Conservation (phyloP, 2,888 invertebrate species). For the Philhelius pedissequus region DNA sequence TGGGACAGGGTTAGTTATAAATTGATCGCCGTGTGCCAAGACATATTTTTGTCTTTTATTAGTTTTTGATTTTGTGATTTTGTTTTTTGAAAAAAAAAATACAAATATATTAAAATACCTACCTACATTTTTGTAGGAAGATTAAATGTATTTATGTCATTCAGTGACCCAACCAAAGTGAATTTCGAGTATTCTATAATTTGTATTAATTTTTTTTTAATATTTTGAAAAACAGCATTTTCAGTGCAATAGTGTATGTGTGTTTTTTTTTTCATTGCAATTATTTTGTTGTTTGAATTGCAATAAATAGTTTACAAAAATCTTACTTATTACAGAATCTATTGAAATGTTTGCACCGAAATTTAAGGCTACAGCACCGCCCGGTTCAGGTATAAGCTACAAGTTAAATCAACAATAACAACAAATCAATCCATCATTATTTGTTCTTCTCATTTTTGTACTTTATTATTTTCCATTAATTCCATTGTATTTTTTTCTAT, state of each 20-base stretch:
- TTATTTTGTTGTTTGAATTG: neutral
- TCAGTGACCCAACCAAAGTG: conserved; percentile 10
- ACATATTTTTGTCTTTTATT: neutral
- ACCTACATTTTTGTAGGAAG: neutral
- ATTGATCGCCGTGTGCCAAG: conserved; percentile 34
- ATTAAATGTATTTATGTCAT: neutral
- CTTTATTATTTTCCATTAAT: conserved; percentile 34
- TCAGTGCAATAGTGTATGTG: conserved; percentile 20
- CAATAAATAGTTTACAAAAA: conserved; percentile 1
- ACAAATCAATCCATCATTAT: neutral
- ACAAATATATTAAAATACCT: neutral
- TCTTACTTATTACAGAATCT: conserved; percentile 80
- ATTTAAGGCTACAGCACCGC: conserved; percentile 88
- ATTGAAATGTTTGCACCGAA: conserved; percentile 86
- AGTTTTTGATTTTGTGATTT: neutral
- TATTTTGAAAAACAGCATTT: neutral
- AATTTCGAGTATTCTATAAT: conserved; percentile 3
- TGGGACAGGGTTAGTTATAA: conserved; percentile 79
- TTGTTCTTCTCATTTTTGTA: neutral
- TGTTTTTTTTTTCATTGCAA: conserved; percentile 26
- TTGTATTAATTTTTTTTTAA: neutral
- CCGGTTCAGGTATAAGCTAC: conserved; percentile 76
- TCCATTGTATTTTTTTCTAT: neutral
- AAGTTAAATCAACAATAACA: conserved; percentile 27
- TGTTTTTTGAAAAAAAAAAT: conserved; percentile 15